Conservation (phyloP, 2,113 vertebrate genomes). For the Coryphaenoides rupestris region DNA sequence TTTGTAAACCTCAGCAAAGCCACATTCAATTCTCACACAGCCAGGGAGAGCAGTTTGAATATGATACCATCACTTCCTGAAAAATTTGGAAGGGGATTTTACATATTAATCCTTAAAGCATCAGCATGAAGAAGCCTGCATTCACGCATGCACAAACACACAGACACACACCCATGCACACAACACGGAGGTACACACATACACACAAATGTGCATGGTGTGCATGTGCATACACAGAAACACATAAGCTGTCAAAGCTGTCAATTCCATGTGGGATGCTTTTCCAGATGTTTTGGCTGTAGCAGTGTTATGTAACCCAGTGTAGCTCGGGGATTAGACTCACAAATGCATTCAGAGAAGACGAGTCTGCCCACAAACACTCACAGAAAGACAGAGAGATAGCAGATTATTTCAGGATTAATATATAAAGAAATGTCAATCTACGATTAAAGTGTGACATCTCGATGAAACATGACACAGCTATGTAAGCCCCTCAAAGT, state of each 20-base stretch:
- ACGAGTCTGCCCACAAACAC: not conserved
- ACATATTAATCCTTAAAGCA: no score
- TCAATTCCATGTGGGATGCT: not conserved
- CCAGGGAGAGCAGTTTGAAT: no score
- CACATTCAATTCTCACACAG: no score
- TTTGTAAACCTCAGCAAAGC: no score
- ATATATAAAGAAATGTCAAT: constrained; percentile 17
- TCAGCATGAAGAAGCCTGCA: no score
- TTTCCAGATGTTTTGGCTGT: constrained; percentile 13
- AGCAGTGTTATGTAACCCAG: constrained; percentile 42
- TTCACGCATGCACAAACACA: not conserved
- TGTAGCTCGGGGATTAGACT: constrained; percentile 47
- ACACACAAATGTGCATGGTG: not conserved
- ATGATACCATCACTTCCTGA: no score
- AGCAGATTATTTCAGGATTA: constrained; percentile 54
- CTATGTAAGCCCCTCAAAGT: no score
- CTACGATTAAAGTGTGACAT: no score
- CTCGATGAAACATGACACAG: no score
- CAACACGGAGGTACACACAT: not conserved
- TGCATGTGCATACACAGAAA: constrained; percentile 1
- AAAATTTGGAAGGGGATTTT: no score
- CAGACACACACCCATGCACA: not conserved
- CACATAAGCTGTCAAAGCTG: not conserved
- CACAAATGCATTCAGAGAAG: constrained; percentile 40
- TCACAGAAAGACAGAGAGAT: constrained; percentile 31